Evolutionary conservation across 1,140 invertebrate genomes (phyloP), one percentile per base, ranked within the genome.

Genomic region (Meteorus sp.): DNA sequence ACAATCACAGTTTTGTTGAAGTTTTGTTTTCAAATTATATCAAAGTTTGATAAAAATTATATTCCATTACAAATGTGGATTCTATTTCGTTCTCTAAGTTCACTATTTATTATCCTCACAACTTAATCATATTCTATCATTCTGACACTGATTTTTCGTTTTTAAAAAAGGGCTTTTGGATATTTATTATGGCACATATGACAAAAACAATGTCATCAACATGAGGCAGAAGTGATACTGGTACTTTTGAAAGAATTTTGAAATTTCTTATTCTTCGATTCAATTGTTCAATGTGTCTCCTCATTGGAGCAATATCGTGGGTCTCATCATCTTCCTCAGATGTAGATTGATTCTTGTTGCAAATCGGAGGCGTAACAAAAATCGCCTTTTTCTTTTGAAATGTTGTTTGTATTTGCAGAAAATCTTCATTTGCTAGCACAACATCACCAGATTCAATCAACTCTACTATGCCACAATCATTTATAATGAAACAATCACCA

Each of bases 351-450:
- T 44, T 45, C 23, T 64, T 55, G 15, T 59, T 2, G 8, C 39
- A 31, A 58, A 70, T 68, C 33, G 71, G 70, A 31, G 67, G 71
- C 66, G 73, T 73, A 9, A 74, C 65, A 13, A 75, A 35, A 6
- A 62, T 47, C 1, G 59, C 61, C 56, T 62, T 56, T 53, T 52
- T 44, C 17, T 56, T 59, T 22, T 43, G 33, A 8, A 33, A 13
- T 50, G 60, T 5, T 29, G 47, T 20, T 43, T 19, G 4, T 23
- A 66, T 63, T 20, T 44, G 4, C 11, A 50, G 55, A 31, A 77
- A 76, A 15, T 70, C 71, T 60, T 71, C 66, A 56, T 74, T 71
- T 27, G 71, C 74, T 43, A 78, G 57, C 19, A 78, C 59, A n/a
- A n/a, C n/a, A 64, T 77, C 71, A 45, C 60, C 65, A 6, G 54